Conservation (phyloP, 2,113 vertebrate genomes). For the Mirounga angustirostris region DNA sequence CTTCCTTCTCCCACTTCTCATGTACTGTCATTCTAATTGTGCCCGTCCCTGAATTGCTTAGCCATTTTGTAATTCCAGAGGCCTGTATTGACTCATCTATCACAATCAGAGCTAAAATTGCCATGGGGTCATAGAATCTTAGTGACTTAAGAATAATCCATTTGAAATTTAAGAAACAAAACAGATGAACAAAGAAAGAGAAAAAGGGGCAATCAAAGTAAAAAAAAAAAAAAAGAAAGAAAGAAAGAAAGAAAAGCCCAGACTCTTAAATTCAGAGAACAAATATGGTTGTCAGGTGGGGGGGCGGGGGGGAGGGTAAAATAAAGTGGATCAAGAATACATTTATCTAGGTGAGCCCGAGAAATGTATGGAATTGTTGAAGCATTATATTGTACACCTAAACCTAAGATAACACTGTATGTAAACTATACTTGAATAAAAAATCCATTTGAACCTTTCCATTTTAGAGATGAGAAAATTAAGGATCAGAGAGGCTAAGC, state of each 20-base stretch:
- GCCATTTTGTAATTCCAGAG: neutral
- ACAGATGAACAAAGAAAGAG: neutral
- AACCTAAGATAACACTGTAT: neutral
- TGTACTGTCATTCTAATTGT: neutral
- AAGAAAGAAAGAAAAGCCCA: neutral
- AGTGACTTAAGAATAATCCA: neutral
- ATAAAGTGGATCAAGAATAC: neutral
- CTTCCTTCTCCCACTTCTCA: neutral
- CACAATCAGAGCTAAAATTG: neutral
- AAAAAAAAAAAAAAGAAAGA: neutral
- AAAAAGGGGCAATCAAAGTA: neutral
- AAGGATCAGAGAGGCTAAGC: neutral
- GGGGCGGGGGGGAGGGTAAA: neutral
- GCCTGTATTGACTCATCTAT: neutral
- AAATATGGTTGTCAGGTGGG: neutral
- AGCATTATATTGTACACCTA: neutral
- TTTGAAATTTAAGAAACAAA: neutral
- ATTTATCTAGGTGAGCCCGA: neutral
- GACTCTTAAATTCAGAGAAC: neutral
- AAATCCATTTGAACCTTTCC: neutral
- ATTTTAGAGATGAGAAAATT: constrained; percentile 25
- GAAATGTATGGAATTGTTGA: neutral
- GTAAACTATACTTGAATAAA: neutral
- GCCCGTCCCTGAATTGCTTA: neutral
- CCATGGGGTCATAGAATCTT: neutral